Evolutionary conservation across 1,140 invertebrate genomes (phyloP).

Genomic region (Drosophila dunni): DNA sequence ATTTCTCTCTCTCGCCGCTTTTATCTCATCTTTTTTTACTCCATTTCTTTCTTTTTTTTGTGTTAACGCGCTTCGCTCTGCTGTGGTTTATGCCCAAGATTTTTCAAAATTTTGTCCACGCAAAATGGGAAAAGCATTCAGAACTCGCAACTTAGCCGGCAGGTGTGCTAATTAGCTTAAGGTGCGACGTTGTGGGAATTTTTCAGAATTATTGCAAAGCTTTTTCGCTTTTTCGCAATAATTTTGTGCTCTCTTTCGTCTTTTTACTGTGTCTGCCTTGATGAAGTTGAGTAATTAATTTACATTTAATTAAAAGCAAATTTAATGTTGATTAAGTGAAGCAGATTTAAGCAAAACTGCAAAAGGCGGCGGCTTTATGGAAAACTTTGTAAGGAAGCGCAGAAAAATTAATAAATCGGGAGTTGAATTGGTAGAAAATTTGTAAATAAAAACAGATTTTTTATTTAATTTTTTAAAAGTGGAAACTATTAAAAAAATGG

Average conservation of each 20-base stretch:
- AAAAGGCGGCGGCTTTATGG: constrained; percentile 6
- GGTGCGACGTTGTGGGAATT: constrained; percentile 24
- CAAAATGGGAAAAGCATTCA: neutral
- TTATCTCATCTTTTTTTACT: constrained; percentile 35
- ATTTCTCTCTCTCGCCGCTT: constrained; percentile 47
- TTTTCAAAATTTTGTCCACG: constrained; percentile 36
- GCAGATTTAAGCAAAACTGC: constrained; percentile 3
- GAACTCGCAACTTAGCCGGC: neutral
- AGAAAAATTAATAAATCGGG: neutral
- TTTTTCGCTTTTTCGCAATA: constrained; percentile 36
- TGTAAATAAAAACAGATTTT: too few relatives aligned
- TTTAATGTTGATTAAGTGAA: constrained; percentile 46
- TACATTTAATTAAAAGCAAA: constrained; percentile 51
- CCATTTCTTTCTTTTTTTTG: constrained; percentile 20
- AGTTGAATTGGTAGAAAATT: neutral
- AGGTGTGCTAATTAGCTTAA: constrained; percentile 63
- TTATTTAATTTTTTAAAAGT: too few relatives aligned
- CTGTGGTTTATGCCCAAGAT: constrained; percentile 57
- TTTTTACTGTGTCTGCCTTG: constrained; percentile 9
- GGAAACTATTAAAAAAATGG: too few relatives aligned
- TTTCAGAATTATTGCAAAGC: constrained; percentile 39
- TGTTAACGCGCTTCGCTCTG: constrained; percentile 26
- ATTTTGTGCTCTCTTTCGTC: constrained; percentile 13
- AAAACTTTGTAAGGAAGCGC: neutral
- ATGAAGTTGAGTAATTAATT: constrained; percentile 45